Evolutionary conservation across 2,888 invertebrate species (phyloP).

Genomic region (Lasioglossum pauxillum): DNA sequence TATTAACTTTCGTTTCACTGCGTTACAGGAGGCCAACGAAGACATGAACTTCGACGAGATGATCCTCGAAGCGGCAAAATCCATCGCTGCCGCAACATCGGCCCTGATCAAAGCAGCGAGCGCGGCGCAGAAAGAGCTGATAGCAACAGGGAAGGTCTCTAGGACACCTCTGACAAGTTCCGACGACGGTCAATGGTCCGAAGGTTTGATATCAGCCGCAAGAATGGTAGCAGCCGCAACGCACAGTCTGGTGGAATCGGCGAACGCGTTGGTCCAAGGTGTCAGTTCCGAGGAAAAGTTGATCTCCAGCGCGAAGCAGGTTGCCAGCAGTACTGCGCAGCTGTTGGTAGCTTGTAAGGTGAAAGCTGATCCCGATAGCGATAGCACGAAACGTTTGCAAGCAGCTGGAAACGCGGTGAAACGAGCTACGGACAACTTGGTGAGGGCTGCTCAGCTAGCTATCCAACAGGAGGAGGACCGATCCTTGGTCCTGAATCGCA

Average conservation of each 20-base stretch:
- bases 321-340: conserved; percentile 98
- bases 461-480: conserved; percentile 96
- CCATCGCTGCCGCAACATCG: conserved; percentile 98
- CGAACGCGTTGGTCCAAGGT: conserved; percentile 97
- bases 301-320: conserved; percentile 97
- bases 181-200: conserved; percentile 99
- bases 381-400: conserved; percentile 95
- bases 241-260: conserved; percentile 98
- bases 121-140: conserved; percentile 97
- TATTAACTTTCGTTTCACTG: neutral
- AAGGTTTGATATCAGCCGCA: conserved; percentile 98
- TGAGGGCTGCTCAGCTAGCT: conserved; percentile 96
- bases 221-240: conserved; percentile 98
- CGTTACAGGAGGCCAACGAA: conserved; percentile 93
- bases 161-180: conserved; percentile 93
- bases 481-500: conserved; percentile 94
- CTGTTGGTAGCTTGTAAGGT: conserved; percentile 99
- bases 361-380: conserved; percentile 98
- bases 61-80: conserved; percentile 99
- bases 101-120: conserved; percentile 98
- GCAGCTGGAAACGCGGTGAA: conserved; percentile 98
- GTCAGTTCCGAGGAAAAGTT: conserved; percentile 97
- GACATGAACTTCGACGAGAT: conserved; percentile 99
- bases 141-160: conserved; percentile 94
- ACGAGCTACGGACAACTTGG: conserved; percentile 98